These are phyloP conservation scores for Jordanella pulchra DNA, from an alignment of 2,797 vertebrate species.

Conservation along the genomic window DNA sequence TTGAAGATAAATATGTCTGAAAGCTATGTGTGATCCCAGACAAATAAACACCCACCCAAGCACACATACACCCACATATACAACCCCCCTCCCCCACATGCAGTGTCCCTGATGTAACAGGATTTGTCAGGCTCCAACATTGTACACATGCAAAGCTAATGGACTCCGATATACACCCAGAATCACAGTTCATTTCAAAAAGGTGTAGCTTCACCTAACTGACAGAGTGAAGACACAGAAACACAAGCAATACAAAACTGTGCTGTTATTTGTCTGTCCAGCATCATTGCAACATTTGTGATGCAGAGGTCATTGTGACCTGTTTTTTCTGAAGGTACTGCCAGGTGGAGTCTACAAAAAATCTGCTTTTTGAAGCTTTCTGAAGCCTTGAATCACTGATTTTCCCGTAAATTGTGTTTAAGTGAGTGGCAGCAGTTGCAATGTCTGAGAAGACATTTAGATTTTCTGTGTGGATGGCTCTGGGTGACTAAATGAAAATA, in stretches of 20 bases:
- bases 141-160: conserved; percentile 67
- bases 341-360: not conserved
- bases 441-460: too few species aligned
- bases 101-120: conserved; percentile 54
- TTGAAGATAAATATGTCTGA: conserved; percentile 74
- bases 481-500: too few species aligned
- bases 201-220: conserved; percentile 33
- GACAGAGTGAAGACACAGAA: conserved; percentile 17
- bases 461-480: too few species aligned
- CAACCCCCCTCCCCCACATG: not conserved
- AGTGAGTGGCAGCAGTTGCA: not conserved
- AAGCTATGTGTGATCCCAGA: conserved; percentile 67
- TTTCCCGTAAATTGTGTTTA: not conserved
- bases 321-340: conserved; percentile 3
- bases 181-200: conserved; percentile 38
- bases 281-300: conserved; percentile 2
- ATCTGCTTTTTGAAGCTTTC: conserved; percentile 3
- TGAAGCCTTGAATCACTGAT: too few species aligned
- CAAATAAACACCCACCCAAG: conserved; percentile 46
- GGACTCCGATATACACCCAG: conserved; percentile 48
- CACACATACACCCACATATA: conserved; percentile 44
- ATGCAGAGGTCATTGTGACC: conserved; percentile 22
- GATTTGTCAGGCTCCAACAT: conserved; percentile 68
- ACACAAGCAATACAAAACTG: conserved; percentile 10
- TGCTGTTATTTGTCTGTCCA: conserved; percentile 11